A percentile compares a stretch with the other conserved stretches of the same genome.
phyloP scores from a whole-genome alignment of 2,888 invertebrate species.

The Laspeyria flexula region DNA sequence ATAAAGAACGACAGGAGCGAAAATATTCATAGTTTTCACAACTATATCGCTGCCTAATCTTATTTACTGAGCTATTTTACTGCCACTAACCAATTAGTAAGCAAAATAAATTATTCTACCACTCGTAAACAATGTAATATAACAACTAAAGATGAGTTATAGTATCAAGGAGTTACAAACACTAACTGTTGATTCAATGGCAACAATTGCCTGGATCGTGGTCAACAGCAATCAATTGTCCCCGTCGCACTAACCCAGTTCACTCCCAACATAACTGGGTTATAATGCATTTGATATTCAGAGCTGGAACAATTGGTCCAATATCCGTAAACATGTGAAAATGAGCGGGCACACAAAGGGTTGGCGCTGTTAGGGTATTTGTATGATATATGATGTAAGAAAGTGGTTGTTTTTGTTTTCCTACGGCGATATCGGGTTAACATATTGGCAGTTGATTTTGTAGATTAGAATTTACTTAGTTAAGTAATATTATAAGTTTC shows the following conservation, averaged over 20 bases:
- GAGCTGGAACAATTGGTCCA: constrained; percentile 16
- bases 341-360: constrained; percentile 11
- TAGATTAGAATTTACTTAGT: not conserved
- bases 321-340: constrained; percentile 5
- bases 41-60: too few species aligned
- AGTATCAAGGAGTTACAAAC: not conserved
- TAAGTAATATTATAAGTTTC: not conserved
- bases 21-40: too few species aligned
- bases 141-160: not conserved
- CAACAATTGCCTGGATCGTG: constrained; percentile 10
- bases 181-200: not conserved
- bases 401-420: constrained; percentile 9
- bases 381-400: constrained; percentile 25
- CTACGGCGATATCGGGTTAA: not conserved
- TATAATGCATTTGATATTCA: constrained; percentile 12
- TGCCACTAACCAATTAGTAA: too few species aligned
- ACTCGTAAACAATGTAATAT: not conserved
- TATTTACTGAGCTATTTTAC: too few species aligned
- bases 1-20: too few species aligned
- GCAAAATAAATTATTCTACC: too few species aligned
- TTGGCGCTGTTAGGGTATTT: constrained; percentile 13
- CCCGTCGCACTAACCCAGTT: constrained; percentile 10
- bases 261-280: not conserved
- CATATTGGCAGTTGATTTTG: not conserved
- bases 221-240: constrained; percentile 19